Conservation (phyloP, 2,113 vertebrate genomes). For the Propithecus coquereli region DNA sequence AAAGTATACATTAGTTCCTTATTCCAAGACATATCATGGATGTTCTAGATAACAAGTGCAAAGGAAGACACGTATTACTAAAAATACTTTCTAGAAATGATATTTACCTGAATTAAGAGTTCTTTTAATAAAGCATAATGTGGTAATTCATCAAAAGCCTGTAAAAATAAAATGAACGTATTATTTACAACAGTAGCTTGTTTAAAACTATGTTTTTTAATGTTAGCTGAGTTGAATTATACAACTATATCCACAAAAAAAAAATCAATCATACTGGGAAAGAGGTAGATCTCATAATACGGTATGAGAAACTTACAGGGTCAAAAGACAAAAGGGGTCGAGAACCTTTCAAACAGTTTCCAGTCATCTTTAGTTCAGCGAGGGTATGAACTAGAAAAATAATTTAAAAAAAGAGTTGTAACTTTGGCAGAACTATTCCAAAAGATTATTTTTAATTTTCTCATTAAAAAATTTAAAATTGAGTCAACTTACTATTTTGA, state of each 20-base stretch:
- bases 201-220: background rate
- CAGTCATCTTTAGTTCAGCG: constrained; percentile 98
- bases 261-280: background rate
- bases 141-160: constrained; percentile 92
- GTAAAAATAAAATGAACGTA: constrained; percentile 48
- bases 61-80: background rate
- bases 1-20: background rate
- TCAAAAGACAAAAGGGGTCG: constrained; percentile 96
- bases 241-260: background rate
- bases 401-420: constrained; percentile 28
- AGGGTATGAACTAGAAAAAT: constrained; percentile 92
- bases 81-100: background rate
- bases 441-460: background rate
- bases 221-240: background rate
- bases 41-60: background rate
- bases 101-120: constrained; percentile 95
- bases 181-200: background rate
- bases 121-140: constrained; percentile 95
- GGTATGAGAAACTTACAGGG: constrained; percentile 85
- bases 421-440: background rate
- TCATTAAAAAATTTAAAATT: background rate
- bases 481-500: constrained; percentile 90
- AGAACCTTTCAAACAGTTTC: constrained; percentile 97
- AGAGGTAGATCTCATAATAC: background rate
- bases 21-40: background rate